A percentile compares a stretch with the other conserved stretches of the same genome.
Conservation (phyloP, 2,797 vertebrate genomes). For the Coilia nasus region DNA sequence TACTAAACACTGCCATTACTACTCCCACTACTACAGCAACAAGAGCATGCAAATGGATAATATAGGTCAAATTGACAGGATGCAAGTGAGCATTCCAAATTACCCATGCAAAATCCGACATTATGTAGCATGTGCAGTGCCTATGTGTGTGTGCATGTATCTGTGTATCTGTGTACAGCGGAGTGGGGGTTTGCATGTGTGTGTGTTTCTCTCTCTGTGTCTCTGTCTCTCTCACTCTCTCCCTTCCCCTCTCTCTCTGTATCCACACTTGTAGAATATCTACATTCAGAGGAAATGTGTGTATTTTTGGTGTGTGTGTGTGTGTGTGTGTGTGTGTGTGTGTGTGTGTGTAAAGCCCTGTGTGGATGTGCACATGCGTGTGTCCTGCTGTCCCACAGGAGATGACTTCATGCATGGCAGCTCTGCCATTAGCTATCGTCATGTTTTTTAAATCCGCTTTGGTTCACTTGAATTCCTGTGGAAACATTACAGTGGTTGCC, state of each 20-base stretch:
- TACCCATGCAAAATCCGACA: slow-evolving; percentile 21
- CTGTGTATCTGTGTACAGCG: background rate
- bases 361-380: background rate
- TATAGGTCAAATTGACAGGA: slow-evolving; percentile 34
- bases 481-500: background rate
- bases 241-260: too few relatives aligned
- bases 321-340: background rate
- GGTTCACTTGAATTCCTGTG: background rate
- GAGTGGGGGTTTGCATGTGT: background rate
- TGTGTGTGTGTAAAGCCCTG: background rate
- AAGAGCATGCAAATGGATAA: slow-evolving; percentile 31
- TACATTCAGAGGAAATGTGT: background rate
- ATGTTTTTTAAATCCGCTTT: slow-evolving; percentile 11
- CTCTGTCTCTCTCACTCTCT: background rate
- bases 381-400: slow-evolving; percentile 18
- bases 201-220: background rate
- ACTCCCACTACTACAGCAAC: slow-evolving; percentile 29
- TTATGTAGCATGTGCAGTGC: background rate
- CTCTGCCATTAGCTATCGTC: background rate
- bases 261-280: too few relatives aligned
- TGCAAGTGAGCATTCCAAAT: slow-evolving; percentile 34
- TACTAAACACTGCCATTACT: background rate
- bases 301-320: background rate
- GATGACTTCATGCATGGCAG: slow-evolving; percentile 32
- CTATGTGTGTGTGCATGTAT: background rate